Percentiles rank a stretch among this genome's conserved stretches.
These are phyloP conservation scores for Parazoanthus atlanticus DNA, from an alignment of 92 coral and sea anemone species.

Conservation along the genomic window DNA sequence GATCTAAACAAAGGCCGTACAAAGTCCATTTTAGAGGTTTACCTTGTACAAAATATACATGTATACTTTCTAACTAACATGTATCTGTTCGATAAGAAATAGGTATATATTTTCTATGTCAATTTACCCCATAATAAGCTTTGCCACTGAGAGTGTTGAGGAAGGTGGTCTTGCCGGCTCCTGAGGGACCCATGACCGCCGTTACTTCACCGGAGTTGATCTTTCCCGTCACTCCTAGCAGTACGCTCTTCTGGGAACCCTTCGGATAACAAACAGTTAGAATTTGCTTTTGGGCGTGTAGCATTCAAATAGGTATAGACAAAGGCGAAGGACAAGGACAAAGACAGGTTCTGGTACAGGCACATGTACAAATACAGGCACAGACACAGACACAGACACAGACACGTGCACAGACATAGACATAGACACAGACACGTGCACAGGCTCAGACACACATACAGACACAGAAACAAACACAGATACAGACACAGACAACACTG, in stretches of 20 bases:
- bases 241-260: conserved; percentile 58
- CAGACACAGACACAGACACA: not conserved
- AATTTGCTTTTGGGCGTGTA: not conserved
- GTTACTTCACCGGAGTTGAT: conserved; percentile 83
- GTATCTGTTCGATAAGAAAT: not conserved
- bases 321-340: not conserved
- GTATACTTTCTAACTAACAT: not conserved
- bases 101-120: not conserved
- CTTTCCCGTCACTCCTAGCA: conserved; percentile 83
- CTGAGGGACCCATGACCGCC: conserved; percentile 96
- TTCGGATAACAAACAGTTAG: not conserved
- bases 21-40: not conserved
- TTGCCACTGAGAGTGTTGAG: conserved; percentile 93
- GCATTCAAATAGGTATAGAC: not conserved
- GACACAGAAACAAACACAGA: not conserved
- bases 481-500: not conserved
- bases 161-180: conserved; percentile 89
- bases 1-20: conserved; percentile 47
- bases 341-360: not conserved
- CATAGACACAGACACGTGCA: not conserved
- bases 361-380: not conserved
- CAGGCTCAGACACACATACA: not conserved
- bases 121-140: conserved; percentile 86
- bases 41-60: not conserved
- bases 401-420: not conserved